Conservation (phyloP, 2,888 invertebrate genomes). For the Agrochola litura region DNA sequence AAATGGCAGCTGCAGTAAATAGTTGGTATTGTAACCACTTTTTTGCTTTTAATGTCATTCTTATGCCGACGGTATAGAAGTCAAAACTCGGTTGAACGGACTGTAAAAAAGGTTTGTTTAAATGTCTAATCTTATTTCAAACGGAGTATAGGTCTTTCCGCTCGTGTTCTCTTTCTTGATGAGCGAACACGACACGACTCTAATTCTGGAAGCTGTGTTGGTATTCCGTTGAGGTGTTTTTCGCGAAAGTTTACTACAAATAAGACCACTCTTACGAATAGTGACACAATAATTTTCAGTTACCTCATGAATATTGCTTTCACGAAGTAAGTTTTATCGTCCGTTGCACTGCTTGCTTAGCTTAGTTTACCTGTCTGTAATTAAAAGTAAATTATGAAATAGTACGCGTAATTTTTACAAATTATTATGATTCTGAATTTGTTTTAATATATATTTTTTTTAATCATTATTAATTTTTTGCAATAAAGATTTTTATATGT, state of each 20-base stretch:
- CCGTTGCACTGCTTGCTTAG: neutral
- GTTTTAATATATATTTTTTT: too few relatives aligned
- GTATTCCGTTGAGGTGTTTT: neutral
- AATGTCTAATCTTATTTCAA: too few relatives aligned
- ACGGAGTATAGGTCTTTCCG: slow-evolving; percentile 26
- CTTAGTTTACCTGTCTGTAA: neutral
- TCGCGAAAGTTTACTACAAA: neutral
- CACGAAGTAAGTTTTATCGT: neutral
- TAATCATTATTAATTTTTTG: too few relatives aligned
- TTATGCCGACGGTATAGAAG: too few relatives aligned
- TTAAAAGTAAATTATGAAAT: neutral
- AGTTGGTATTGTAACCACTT: too few relatives aligned
- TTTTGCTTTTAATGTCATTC: too few relatives aligned
- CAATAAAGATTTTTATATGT: too few relatives aligned
- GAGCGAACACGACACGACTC: neutral
- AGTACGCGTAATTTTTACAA: neutral
- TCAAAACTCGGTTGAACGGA: too few relatives aligned
- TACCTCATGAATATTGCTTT: neutral
- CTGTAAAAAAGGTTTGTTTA: too few relatives aligned
- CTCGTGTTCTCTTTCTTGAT: slow-evolving; percentile 16
- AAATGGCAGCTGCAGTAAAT: too few relatives aligned
- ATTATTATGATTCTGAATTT: neutral
- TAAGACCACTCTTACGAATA: neutral
- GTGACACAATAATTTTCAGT: neutral
- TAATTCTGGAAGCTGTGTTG: neutral